Evolutionary conservation across 2,113 vertebrate species (phyloP), one percentile per base, ranked within the genome.

Genomic region (Xiphophorus hellerii): DNA sequence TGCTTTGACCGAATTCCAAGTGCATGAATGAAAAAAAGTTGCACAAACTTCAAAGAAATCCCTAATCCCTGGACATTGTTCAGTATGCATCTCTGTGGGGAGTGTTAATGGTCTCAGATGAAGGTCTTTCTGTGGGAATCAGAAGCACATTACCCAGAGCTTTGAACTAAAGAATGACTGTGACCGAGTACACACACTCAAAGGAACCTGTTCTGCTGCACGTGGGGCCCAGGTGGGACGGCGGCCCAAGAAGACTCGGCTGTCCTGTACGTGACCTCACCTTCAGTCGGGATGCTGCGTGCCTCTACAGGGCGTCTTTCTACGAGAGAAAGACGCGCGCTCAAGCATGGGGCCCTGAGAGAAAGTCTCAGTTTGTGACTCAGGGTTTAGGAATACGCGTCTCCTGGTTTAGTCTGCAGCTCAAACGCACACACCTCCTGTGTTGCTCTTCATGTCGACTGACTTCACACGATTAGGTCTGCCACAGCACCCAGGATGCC

Each of bases 351-450:
- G 54, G 51, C 44, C 60, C 25, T 22, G 63, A 78, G 58, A 75
- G 66, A 82, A 74, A 72, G 83, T 76, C 25, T 1, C 62, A 63
- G 74, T 22, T 71, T 70, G 73, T 94, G 90, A 92, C 81, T 93
- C 90, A 92, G 58, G 4, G 4, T 33, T 33, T 73, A 63, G 77
- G 77, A 88, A 81, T 15, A 69, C 37, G 71, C 35, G 25, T 74
- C 48, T 68, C 39, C 64, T 62, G 61, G 54, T 76, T 30, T 22
- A 69, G 65, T 77, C 71, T 73, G 72, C 71, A 69, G 69, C 2
- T 25, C 71, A 67, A 88, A 83, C 66, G 80, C 76, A 63, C 31
- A 76, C 71, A 14, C 71, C 64, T 70, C 35, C 54, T 65, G 73
- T 61, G 5, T 76, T 64, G 76, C 71, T 76, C 80, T 87, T 79